Evolutionary conservation across 2,888 invertebrate genomes (phyloP).

Genomic region (Psylliodes chrysocephalus): DNA sequence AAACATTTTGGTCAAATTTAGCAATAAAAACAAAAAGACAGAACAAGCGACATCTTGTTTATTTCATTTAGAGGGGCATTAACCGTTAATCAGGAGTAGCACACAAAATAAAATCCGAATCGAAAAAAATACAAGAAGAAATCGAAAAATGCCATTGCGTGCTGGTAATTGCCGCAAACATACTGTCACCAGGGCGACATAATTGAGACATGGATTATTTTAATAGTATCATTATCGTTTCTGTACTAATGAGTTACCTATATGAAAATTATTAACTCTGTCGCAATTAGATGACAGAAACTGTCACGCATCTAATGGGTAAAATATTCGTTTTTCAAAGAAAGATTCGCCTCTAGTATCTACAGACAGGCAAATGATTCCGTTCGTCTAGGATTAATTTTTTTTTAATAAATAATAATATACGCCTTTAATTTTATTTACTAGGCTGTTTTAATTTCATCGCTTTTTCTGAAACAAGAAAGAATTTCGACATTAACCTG

Average conservation of each 20-base stretch:
- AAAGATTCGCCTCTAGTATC: background rate
- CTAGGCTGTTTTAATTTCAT: too few species aligned
- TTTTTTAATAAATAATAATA: background rate
- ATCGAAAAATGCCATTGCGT: conserved; percentile 46
- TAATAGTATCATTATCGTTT: conserved; percentile 42
- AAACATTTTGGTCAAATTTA: too few species aligned
- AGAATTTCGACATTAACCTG: too few species aligned
- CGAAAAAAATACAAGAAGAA: conserved; percentile 26
- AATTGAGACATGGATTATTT: conserved; percentile 45
- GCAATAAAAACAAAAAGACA: too few species aligned
- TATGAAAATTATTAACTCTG: conserved; percentile 31
- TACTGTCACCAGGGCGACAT: conserved; percentile 47
- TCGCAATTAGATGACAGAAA: conserved; percentile 25
- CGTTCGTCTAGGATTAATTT: background rate
- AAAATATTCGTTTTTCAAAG: conserved; percentile 11
- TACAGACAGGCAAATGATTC: conserved; percentile 5
- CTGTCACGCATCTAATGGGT: conserved; percentile 24
- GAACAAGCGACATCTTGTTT: too few species aligned
- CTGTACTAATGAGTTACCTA: conserved; percentile 37
- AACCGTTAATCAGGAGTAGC: conserved; percentile 19
- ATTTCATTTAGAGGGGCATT: too few species aligned
- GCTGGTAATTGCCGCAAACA: conserved; percentile 47
- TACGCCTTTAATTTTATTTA: background rate
- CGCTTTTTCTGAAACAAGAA: too few species aligned
- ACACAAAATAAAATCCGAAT: conserved; percentile 30